Percentiles rank a stretch among this genome's conserved stretches.
Conservation (phyloP, 2,888 invertebrate species). For the Chirona hameri region DNA sequence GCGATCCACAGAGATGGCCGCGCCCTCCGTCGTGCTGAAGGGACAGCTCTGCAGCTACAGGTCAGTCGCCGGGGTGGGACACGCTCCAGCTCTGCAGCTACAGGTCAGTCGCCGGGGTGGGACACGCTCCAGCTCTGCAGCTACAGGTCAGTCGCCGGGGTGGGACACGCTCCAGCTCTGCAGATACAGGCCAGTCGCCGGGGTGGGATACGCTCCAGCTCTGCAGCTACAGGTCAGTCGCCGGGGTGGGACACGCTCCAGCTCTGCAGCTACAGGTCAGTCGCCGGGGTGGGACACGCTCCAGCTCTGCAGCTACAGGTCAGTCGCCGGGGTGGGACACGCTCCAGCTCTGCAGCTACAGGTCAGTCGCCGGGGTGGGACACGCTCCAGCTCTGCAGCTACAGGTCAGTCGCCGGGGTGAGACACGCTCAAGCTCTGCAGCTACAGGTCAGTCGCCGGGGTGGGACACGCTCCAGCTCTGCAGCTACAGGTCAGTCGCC, state of each 20-base stretch:
- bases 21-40: slow-evolving; percentile 70
- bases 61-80: slow-evolving; percentile 46
- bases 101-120: slow-evolving; percentile 50
- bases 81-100: slow-evolving; percentile 51
- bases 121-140: slow-evolving; percentile 61
- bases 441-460: slow-evolving; percentile 55
- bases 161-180: slow-evolving; percentile 57
- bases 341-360: slow-evolving; percentile 66
- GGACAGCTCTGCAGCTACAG: slow-evolving; percentile 65
- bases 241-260: slow-evolving; percentile 45
- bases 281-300: neutral
- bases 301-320: slow-evolving; percentile 68
- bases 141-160: slow-evolving; percentile 53
- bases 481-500: slow-evolving; percentile 58
- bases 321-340: slow-evolving; percentile 37
- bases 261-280: slow-evolving; percentile 64
- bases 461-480: slow-evolving; percentile 55
- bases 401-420: slow-evolving; percentile 52
- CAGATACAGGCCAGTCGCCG: slow-evolving; percentile 57
- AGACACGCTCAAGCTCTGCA: slow-evolving; percentile 58
- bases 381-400: slow-evolving; percentile 62
- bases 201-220: slow-evolving; percentile 52
- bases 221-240: slow-evolving; percentile 60
- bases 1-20: slow-evolving; percentile 68
- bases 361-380: slow-evolving; percentile 48